Conservation (phyloP, 2,113 vertebrate genomes). For the Hippopotamus amphibius region DNA sequence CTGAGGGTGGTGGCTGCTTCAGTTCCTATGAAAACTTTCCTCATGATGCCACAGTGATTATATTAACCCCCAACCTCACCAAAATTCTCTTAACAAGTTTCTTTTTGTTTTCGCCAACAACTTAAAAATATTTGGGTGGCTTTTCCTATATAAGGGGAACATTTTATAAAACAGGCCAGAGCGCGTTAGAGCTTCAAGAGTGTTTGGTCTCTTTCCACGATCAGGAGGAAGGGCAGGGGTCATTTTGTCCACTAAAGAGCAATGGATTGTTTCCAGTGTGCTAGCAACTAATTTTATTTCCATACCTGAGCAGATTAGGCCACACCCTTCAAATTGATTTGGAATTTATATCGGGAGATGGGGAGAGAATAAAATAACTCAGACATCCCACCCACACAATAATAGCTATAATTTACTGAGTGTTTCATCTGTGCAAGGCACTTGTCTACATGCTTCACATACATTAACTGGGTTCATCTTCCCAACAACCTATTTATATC, state of each 20-base stretch:
- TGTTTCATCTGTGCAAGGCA: not conserved
- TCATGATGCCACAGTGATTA: not conserved
- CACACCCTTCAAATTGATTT: constrained; percentile 7
- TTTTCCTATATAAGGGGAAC: not conserved
- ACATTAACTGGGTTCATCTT: not conserved
- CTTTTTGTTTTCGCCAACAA: not conserved
- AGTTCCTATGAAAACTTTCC: not conserved
- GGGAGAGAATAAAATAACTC: not conserved
- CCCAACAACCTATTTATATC: not conserved
- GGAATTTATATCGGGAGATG: constrained; percentile 28
- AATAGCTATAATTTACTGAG: not conserved
- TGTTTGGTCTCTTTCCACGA: not conserved
- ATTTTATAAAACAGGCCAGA: constrained; percentile 4
- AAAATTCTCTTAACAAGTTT: constrained; percentile 28
- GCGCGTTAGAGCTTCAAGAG: not conserved
- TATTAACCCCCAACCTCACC: not conserved
- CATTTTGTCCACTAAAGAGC: not conserved
- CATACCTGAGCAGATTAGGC: not conserved
- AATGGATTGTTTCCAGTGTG: not conserved
- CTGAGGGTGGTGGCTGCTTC: not conserved
- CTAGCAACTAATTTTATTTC: constrained; percentile 50
- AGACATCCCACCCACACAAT: not conserved
- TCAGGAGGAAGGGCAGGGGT: not conserved
- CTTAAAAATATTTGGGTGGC: constrained; percentile 39
- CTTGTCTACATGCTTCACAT: not conserved